Evolutionary conservation across 2,888 invertebrate genomes (phyloP).

Genomic region (Prosapia bicincta): DNA sequence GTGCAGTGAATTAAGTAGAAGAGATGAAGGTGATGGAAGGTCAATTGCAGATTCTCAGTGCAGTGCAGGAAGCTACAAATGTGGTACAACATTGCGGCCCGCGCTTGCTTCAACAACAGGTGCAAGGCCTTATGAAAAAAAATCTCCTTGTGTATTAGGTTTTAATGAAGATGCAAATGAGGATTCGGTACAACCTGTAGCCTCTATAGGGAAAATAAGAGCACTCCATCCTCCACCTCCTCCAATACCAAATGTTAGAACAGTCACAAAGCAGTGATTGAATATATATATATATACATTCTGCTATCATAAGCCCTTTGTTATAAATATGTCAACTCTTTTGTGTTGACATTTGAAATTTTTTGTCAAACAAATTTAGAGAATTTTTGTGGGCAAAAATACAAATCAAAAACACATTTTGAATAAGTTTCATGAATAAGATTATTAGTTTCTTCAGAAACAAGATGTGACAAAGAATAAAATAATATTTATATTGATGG

Average conservation of each 20-base stretch:
- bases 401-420: no score
- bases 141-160: slow-evolving; percentile 12
- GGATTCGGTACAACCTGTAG: slow-evolving; percentile 8
- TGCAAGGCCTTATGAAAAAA: slow-evolving; percentile 31
- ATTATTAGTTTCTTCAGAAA: no score
- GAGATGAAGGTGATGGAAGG: slow-evolving; percentile 89
- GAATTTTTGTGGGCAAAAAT: no score
- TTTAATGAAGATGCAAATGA: slow-evolving; percentile 27
- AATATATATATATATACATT: no score
- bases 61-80: slow-evolving; percentile 46
- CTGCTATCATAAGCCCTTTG: no score
- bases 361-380: no score
- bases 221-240: slow-evolving; percentile 28
- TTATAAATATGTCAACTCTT: no score
- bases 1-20: slow-evolving; percentile 70
- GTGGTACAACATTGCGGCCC: slow-evolving; percentile 18
- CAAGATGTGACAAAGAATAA: no score
- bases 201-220: slow-evolving; percentile 13
- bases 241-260: slow-evolving; percentile 28
- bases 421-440: no score
- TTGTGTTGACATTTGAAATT: no score
- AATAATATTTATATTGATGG: no score
- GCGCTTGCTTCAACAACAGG: slow-evolving; percentile 19
- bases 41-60: slow-evolving; percentile 90
- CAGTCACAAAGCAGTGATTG: slow-evolving; percentile 7